Evolutionary conservation across 2,113 vertebrate genomes (phyloP).

Genomic region (Carassius auratus): DNA sequence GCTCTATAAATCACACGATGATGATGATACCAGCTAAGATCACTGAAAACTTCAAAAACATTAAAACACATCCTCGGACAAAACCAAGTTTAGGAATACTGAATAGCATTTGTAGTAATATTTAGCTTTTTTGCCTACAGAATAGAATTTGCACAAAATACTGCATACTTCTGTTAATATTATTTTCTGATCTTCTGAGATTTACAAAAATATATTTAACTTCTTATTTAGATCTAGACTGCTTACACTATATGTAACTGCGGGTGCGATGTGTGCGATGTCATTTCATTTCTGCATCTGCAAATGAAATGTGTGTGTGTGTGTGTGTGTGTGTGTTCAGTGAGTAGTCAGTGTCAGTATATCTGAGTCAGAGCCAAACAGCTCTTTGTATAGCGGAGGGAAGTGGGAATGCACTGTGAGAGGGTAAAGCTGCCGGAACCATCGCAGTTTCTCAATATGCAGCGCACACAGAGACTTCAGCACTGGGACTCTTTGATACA

Average conservation of each 20-base stretch:
- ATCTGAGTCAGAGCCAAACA: constrained; percentile 84
- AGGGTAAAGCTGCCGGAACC: constrained; percentile 85
- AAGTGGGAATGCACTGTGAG: constrained; percentile 81
- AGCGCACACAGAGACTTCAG: constrained; percentile 84
- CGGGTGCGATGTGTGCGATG: background rate
- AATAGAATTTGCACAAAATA: constrained; percentile 29
- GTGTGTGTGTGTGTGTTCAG: constrained; percentile 55
- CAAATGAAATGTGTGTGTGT: background rate
- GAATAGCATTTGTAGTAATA: constrained; percentile 12
- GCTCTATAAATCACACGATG: too few species aligned
- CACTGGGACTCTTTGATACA: constrained; percentile 79
- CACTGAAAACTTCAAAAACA: background rate
- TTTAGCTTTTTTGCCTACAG: background rate
- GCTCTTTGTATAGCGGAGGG: constrained; percentile 92
- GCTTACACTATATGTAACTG: background rate
- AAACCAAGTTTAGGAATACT: background rate
- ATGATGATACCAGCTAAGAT: background rate
- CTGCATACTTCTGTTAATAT: constrained; percentile 12
- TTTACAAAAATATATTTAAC: constrained; percentile 58
- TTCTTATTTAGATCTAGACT: constrained; percentile 39
- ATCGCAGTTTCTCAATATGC: constrained; percentile 86
- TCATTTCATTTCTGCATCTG: background rate
- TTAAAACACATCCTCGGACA: background rate
- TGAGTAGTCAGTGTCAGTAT: constrained; percentile 65
- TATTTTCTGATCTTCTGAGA: constrained; percentile 30